Conservation (phyloP, 2,113 vertebrate species). For the Pelecanoides urinatrix region DNA sequence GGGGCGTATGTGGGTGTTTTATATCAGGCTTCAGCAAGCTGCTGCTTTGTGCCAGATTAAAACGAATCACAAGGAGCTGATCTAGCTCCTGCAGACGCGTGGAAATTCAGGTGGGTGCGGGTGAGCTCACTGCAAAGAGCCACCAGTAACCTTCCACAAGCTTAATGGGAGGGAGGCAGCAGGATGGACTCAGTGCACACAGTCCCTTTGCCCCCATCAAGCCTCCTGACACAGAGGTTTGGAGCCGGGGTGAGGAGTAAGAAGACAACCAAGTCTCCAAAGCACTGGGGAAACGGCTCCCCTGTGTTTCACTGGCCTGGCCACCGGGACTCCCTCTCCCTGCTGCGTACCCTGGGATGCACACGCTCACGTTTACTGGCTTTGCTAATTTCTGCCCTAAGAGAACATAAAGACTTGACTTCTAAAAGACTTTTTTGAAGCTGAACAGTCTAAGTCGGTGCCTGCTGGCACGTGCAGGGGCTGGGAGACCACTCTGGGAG, state of each 20-base stretch:
- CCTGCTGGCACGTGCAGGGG: not conserved
- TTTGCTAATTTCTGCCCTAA: not conserved
- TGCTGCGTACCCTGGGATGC: fast-evolving
- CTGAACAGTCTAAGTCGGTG: fast-evolving
- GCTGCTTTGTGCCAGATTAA: constrained; percentile 16
- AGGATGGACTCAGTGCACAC: fast-evolving
- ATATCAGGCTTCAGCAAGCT: constrained; percentile 7
- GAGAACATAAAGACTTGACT: not conserved
- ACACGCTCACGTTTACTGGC: fast-evolving
- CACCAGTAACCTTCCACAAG: not conserved
- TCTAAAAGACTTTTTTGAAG: not conserved
- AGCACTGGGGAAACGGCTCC: not conserved
- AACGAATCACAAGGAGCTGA: not conserved
- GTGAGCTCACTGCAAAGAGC: not conserved
- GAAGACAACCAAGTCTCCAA: not conserved
- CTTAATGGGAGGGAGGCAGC: not conserved
- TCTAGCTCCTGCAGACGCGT: not conserved
- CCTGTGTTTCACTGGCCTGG: not conserved
- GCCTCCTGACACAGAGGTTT: not conserved
- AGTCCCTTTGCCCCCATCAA: not conserved
- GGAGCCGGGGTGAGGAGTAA: not conserved
- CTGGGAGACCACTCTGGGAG: not conserved
- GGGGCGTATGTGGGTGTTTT: not conserved
- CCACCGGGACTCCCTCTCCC: fast-evolving
- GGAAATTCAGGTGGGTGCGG: not conserved